Evolutionary conservation across 2,113 vertebrate genomes (phyloP).

Genomic region (Oceanites oceanicus): DNA sequence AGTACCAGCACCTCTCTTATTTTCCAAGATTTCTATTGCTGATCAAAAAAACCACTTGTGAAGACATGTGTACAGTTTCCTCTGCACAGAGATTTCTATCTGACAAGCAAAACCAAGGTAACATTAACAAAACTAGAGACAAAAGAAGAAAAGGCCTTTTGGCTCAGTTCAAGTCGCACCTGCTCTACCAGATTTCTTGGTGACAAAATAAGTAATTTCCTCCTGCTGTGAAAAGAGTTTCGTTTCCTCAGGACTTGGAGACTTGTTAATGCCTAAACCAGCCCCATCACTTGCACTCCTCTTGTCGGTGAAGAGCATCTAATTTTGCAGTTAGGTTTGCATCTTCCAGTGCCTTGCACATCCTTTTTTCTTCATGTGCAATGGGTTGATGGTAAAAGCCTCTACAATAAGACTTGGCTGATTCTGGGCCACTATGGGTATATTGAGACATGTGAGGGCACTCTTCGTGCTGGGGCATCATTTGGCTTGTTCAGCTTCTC

Average conservation of each 20-base stretch:
- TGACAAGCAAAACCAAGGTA: neutral
- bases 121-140: neutral
- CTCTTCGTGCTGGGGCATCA: neutral
- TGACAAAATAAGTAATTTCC: neutral
- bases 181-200: neutral
- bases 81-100: neutral
- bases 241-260: neutral
- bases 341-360: neutral
- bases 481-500: neutral
- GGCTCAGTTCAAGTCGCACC: neutral
- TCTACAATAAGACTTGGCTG: neutral
- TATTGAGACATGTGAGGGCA: neutral
- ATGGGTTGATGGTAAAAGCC: neutral
- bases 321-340: neutral
- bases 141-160: neutral
- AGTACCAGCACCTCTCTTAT: neutral
- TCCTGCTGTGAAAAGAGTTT: neutral
- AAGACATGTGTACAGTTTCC: neutral
- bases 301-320: neutral
- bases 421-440: neutral
- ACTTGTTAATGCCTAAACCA: neutral
- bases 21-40: neutral
- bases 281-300: neutral
- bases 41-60: neutral
- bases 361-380: neutral